Evolutionary conservation across 2,113 vertebrate genomes (phyloP), one percentile per base, ranked within the genome.

Genomic region (Pontoporia blainvillei): DNA sequence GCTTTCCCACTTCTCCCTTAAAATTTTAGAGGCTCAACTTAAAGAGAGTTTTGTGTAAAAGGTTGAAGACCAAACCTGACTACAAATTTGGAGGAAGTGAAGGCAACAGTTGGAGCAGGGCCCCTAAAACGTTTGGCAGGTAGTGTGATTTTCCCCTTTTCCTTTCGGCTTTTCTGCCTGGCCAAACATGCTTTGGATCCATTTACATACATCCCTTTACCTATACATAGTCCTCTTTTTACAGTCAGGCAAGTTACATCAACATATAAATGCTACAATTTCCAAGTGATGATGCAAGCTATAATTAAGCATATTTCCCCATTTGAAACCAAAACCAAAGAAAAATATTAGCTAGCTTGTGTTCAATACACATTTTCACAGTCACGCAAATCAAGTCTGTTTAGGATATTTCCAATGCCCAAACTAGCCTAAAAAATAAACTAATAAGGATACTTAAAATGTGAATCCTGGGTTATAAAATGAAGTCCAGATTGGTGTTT

Each of bases 241-340:
- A 98, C 97, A 98, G 98, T 97, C 98, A 97, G 96, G 98, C 94
- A 96, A 98, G 98, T 97, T 95, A 79, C 97, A 98, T 98, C 97
- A 98, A 98, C 95, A 98, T 94, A 97, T 75, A 98, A 98, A 97
- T 97, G 96, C 97, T 98, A 87, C 97, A 98, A 97, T 98, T 98
- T 98, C 98, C 97, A 93, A 98, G 97, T 88, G 95, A 98, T 98
- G 98, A 99, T 98, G 98, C 98, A 98, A 98, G 97, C 97, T 98
- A 96, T 98, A 98, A 99, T 98, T 98, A 98, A 98, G 98, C 96
- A 96, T 90, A 98, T 98, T 99, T 98, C 98, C 98, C 98, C 97
- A 44, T 92, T 90, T 96, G 98, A 98, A 98, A 98, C 97, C 88
- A 98, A 97, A 98, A 97, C 98, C 98, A 97, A 97, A 98, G 97